A percentile compares a stretch with the other conserved stretches of the same genome.
Conservation (phyloP, 2,888 invertebrate species). For the Folsomia candida region DNA sequence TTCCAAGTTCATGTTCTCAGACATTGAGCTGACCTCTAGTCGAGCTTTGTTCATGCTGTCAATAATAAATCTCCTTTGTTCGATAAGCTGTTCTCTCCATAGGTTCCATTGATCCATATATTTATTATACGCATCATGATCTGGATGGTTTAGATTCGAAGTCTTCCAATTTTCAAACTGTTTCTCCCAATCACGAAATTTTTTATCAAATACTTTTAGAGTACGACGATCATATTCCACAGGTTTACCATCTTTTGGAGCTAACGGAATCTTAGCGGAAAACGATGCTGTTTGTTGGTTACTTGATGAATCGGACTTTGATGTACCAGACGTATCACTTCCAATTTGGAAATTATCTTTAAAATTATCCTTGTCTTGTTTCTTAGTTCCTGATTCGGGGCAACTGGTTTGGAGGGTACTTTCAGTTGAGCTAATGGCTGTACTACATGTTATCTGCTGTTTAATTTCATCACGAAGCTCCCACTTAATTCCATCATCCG, state of each 20-base stretch:
- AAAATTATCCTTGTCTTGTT: not conserved
- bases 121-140: conserved; percentile 35
- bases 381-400: not conserved
- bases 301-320: not conserved
- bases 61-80: conserved; percentile 45
- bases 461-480: not conserved
- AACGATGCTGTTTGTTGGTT: not conserved
- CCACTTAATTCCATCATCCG: too few relatives aligned
- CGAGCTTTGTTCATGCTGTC: conserved; percentile 41
- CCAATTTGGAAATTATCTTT: not conserved
- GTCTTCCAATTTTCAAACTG: conserved; percentile 48
- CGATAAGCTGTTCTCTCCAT: conserved; percentile 42
- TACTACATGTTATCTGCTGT: not conserved
- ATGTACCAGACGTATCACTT: not conserved
- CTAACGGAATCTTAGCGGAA: conserved; percentile 21
- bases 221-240: conserved; percentile 41
- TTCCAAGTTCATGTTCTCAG: too few relatives aligned
- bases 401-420: not conserved
- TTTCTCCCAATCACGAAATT: conserved; percentile 48
- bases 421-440: not conserved
- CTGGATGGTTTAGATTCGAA: conserved; percentile 42
- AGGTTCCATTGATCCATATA: conserved; percentile 43
- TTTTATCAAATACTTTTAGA: conserved; percentile 46
- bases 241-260: conserved; percentile 24
- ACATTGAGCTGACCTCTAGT: conserved; percentile 27